Base-by-base conservation (phyloP, 2,113 vertebrate genomes). In the Beaufortia kweichowensis region DNA sequence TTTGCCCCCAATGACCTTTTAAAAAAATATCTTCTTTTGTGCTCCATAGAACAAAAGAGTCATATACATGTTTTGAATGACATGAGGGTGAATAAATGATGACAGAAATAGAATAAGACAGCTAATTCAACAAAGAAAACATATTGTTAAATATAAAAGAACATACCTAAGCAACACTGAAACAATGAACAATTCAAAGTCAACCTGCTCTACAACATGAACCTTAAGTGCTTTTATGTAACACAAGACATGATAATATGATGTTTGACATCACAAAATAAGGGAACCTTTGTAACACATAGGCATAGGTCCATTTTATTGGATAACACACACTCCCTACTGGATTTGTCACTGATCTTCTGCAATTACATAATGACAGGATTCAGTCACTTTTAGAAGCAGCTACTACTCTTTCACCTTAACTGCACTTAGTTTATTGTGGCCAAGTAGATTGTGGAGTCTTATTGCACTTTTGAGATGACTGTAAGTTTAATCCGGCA, bases 401-500 rank as follows among this genome's bases (percentile, higher is more conserved):
- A 21, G 24, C 64, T 81, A n/a, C 29, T 33, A 39, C 43, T 57
- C 9, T 53, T 14, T 73, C 50, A 62, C 65, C 35, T 73, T 83
- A 75, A 79, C 56, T 77, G 73, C 33, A 71, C 35, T 56, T 61
- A 75, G 21, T 55, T 55, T 76, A 29, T 76, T 65, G 35, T 75
- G 48, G 75, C 33, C 68, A 57, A 65, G 2, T 69, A 84, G 66
- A 76, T 50, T 75, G 50, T 60, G 29, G 29, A 79, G 59, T 79
- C 15, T 29, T 19, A 33, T 82, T 85, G 65, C 62, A 46, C 41
- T 77, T 10, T 24, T 19, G 21, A 77, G 43, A 56, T 7, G 23
- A 71, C 71, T 82, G 72, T 78, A 63, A 43, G 71, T 72, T 77
- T 83, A 76, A 78, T 81, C 26, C 53, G 73, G 35, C 80, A 43